A percentile compares a stretch with the other conserved stretches of the same genome.
phyloP scores from a whole-genome alignment of 1,140 invertebrate species.

The Drosophila pseudoobscura region DNA sequence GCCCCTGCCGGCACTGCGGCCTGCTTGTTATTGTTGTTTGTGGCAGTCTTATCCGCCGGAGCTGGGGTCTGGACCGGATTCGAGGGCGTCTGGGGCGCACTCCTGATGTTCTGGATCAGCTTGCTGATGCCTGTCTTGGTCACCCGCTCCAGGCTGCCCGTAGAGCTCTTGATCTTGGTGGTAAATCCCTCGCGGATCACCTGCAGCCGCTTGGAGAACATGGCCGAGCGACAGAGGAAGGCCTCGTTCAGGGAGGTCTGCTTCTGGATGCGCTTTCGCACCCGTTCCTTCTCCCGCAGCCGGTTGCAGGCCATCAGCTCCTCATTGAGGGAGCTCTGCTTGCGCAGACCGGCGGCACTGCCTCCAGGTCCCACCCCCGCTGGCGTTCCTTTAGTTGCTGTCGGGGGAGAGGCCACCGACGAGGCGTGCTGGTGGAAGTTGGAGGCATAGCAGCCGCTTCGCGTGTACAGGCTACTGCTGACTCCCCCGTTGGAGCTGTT shows the following conservation, averaged over 20 bases:
- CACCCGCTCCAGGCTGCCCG: constrained; percentile 91
- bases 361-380: constrained; percentile 1
- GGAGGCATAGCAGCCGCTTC: constrained; percentile 53
- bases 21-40: constrained; percentile 54
- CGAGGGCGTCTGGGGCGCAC: constrained; percentile 52
- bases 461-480: constrained; percentile 62
- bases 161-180: constrained; percentile 91
- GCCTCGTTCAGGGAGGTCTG: constrained; percentile 95
- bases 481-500: constrained; percentile 60
- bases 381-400: neutral
- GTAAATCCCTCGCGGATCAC: constrained; percentile 92
- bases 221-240: constrained; percentile 88
- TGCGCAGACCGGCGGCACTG: constrained; percentile 84
- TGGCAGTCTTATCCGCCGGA: constrained; percentile 14
- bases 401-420: constrained; percentile 4
- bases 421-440: constrained; percentile 42
- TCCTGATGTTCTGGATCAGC: constrained; percentile 90
- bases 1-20: constrained; percentile 6
- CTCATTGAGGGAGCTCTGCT: constrained; percentile 95
- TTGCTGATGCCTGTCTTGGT: constrained; percentile 90
- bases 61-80: constrained; percentile 13
- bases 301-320: constrained; percentile 93
- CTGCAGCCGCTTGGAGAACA: constrained; percentile 91
- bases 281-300: constrained; percentile 91
- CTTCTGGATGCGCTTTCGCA: constrained; percentile 94